phyloP scores from a whole-genome alignment of 2,113 vertebrate genomes.

The Gadus chalcogrammus region DNA sequence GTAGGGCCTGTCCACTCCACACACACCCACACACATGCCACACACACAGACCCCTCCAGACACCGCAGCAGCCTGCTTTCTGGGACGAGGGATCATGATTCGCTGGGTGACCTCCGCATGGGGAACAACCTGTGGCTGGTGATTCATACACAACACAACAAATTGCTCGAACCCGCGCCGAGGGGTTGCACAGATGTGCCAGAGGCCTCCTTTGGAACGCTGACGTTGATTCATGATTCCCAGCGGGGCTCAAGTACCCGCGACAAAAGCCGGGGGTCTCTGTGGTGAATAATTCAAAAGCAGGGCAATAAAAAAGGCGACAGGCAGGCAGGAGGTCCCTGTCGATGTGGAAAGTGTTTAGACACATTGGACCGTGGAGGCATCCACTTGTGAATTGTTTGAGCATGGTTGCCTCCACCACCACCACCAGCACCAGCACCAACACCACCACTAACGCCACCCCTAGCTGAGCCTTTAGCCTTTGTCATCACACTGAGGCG shows the following conservation, averaged over 20 bases:
- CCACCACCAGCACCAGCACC: too few relatives aligned
- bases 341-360: slow-evolving; percentile 8
- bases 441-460: too few relatives aligned
- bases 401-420: background rate
- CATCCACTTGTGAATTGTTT: slow-evolving; percentile 42
- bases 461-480: slow-evolving; percentile 27
- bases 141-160: background rate
- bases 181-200: background rate
- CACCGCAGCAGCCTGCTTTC: too few relatives aligned
- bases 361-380: slow-evolving; percentile 18
- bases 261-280: slow-evolving; percentile 23
- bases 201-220: too few relatives aligned
- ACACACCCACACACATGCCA: background rate
- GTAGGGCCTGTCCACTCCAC: slow-evolving; percentile 53
- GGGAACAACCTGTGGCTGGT: background rate
- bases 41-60: background rate
- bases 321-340: background rate
- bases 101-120: too few relatives aligned
- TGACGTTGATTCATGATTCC: slow-evolving; percentile 1
- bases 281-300: slow-evolving; percentile 33
- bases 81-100: background rate
- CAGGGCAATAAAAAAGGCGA: background rate
- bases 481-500: slow-evolving; percentile 37
- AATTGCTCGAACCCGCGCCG: background rate
- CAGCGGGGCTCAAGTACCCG: slow-evolving; percentile 9